Percentiles rank a stretch among this genome's conserved stretches.
Evolutionary conservation across 2,888 invertebrate species (phyloP).

Genomic region (Aproaerema taeniolella): DNA sequence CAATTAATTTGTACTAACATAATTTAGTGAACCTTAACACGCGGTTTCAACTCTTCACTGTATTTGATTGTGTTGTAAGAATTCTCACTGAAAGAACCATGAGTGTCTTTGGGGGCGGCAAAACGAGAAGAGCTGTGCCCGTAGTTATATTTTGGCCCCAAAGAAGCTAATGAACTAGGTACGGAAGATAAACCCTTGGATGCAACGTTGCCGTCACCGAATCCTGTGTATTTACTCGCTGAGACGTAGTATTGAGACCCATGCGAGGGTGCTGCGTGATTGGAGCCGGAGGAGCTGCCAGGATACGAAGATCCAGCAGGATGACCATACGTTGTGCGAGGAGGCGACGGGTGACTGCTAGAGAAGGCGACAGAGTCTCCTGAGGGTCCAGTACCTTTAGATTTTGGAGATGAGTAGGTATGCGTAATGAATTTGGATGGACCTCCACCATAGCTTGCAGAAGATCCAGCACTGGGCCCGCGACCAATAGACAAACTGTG

Average conservation of each 20-base stretch:
- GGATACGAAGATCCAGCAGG: constrained; percentile 47
- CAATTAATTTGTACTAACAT: constrained; percentile 4
- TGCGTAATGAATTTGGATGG: constrained; percentile 48
- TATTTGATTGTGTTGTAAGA: constrained; percentile 72
- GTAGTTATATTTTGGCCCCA: constrained; percentile 54
- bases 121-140: constrained; percentile 46
- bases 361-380: constrained; percentile 50
- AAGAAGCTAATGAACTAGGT: constrained; percentile 48
- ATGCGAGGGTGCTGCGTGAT: constrained; percentile 49
- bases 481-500: constrained; percentile 25
- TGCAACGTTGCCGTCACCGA: constrained; percentile 48
- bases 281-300: constrained; percentile 19
- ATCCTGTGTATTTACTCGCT: constrained; percentile 44
- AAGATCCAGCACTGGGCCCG: constrained; percentile 29
- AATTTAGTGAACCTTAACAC: constrained; percentile 41
- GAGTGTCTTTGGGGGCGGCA: constrained; percentile 47
- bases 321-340: constrained; percentile 49
- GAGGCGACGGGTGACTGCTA: constrained; percentile 50
- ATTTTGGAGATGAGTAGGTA: constrained; percentile 46
- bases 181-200: constrained; percentile 46
- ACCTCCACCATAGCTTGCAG: constrained; percentile 44
- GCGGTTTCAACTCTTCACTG: constrained; percentile 66
- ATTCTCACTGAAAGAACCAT: constrained; percentile 61
- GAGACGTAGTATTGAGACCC: constrained; percentile 53
- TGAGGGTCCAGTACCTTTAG: constrained; percentile 42